Conservation (phyloP, 2,888 invertebrate genomes). For the Lasioglossum malachurum region DNA sequence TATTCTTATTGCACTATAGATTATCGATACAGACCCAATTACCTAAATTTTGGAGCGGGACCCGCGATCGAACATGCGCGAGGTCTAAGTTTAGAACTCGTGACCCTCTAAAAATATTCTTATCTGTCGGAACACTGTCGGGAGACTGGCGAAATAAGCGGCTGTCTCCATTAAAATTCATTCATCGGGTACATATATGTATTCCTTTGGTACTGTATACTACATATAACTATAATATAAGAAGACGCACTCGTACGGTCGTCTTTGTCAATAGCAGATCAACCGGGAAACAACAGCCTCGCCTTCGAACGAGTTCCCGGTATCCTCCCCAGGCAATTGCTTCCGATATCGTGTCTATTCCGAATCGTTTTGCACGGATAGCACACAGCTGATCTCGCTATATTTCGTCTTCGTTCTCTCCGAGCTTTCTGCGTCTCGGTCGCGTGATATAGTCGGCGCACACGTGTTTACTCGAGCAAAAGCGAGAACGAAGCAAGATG, state of each 20-base stretch:
- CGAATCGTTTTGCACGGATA: constrained; percentile 1
- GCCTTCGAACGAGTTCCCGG: constrained; percentile 3
- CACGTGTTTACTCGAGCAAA: constrained; percentile 38
- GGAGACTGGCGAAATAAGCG: neutral
- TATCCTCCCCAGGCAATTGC: constrained; percentile 18
- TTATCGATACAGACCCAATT: constrained; percentile 39
- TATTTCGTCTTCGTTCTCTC: neutral
- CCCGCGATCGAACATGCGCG: constrained; percentile 5
- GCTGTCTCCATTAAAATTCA: neutral
- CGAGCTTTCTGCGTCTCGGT: neutral
- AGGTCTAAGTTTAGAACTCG: constrained; percentile 44
- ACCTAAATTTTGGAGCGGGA: constrained; percentile 37
- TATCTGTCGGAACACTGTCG: constrained; percentile 39
- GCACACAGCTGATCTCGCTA: constrained; percentile 9
- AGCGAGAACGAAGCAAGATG: constrained; percentile 8
- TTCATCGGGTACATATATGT: neutral
- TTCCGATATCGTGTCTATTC: constrained; percentile 4
- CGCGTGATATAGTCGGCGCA: neutral
- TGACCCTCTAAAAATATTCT: constrained; percentile 55
- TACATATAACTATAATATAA: neutral
- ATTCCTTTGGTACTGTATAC: neutral
- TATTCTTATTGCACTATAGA: constrained; percentile 34
- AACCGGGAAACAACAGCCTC: neutral
- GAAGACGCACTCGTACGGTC: neutral
- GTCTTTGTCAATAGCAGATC: neutral